Evolutionary conservation across 2,888 invertebrate species (phyloP), one percentile per base, ranked within the genome.

Genomic region (Anodontia alba): DNA sequence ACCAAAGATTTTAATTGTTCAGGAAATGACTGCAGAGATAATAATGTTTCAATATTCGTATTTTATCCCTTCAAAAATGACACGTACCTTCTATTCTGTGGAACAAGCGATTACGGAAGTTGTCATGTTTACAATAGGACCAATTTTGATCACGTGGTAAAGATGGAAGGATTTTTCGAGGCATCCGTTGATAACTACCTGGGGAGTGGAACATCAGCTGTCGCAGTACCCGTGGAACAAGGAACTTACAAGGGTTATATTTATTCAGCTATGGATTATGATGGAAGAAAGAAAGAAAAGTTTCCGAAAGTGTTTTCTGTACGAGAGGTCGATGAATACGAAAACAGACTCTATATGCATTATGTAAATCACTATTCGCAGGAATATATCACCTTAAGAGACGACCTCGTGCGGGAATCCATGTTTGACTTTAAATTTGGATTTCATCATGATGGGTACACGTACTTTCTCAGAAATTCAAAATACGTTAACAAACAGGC

Each of bases 221-320:
- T 62, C 3, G 62, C 33, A n/a, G 62, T 62, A 31, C 62, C 62
- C 7, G 33, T 62, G 31, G 7, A 2, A 17, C 3, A 10, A 1
- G 20, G 23, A 8, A 7, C 7, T 1, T 2, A 31, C 5, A 33
- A 62, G 20, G 33, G 3, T 1, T 5, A 26, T 8, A 62, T 62
- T 33, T 33, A 29, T 20, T 33, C 62, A 20, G 62, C 62, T 33
- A 62, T 62, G 62, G 62, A 62, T 62, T 62, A 62, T 17, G 62
- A 62, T 33, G 62, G 62, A 15, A 31, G 62, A 17, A 15, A 8
- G 12, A 62, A 20, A 20, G 62, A 62, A 5, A 31, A 33, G 33
- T 62, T 62, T 62, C 62, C 62, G 23, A 46, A 54, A 26, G 62
- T 62, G 33, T 62, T 62, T 62, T 62, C 62, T 33, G 33, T 62